These are phyloP conservation scores for Strix uralensis DNA, from an alignment of 2,113 vertebrate genomes.

Conservation along the genomic window DNA sequence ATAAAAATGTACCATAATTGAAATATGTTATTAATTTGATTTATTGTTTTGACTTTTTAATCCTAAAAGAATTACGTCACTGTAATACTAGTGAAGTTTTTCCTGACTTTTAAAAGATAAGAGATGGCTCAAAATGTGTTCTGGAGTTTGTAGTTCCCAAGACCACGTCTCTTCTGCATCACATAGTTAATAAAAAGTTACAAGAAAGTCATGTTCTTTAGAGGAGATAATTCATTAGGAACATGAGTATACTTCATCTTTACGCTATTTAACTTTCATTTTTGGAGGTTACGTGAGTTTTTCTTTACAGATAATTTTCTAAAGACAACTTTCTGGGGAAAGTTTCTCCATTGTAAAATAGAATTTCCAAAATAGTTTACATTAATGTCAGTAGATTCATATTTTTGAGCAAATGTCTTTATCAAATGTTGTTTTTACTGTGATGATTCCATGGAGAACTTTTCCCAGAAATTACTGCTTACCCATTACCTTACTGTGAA, in stretches of 20 bases:
- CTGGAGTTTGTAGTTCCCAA: background rate
- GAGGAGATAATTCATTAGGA: background rate
- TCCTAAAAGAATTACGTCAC: background rate
- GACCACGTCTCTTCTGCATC: background rate
- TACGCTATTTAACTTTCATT: background rate
- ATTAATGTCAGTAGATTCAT: background rate
- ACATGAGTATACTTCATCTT: background rate
- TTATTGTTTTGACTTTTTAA: background rate
- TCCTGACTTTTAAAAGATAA: background rate
- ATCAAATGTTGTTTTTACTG: background rate
- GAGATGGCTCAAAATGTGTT: background rate
- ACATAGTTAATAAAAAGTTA: background rate
- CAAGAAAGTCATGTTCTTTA: background rate
- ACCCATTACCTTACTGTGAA: background rate
- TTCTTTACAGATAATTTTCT: background rate
- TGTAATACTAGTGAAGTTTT: background rate
- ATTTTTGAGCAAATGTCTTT: background rate
- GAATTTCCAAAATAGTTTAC: background rate
- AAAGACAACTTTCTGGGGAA: background rate
- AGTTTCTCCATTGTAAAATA: background rate
- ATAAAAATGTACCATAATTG: background rate
- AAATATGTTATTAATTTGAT: background rate
- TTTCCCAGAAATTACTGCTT: background rate
- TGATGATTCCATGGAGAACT: background rate
- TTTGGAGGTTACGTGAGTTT: background rate